Evolutionary conservation across 2,888 invertebrate species (phyloP), one percentile per base, ranked within the genome.

Genomic region (Plusia festucae): DNA sequence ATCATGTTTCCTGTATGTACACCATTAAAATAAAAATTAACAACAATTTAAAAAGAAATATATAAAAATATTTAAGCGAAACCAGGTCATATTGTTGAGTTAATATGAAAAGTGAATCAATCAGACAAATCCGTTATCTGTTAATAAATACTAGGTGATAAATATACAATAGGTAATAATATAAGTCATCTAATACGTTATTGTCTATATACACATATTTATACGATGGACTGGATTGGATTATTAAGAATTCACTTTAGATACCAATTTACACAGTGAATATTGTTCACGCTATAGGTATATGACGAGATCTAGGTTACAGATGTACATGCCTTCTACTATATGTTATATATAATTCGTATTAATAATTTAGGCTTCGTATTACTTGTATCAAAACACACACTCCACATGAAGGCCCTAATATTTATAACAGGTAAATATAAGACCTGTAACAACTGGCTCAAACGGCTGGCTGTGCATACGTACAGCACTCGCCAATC

Each of bases 141-240:
- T 81, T 81, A 72, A 82, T 78, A 82, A 77, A 78, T 65, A 70
- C 22, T 73, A 76, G 73, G 75, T 76, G 53, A 81, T 71, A 77
- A 77, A 30, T 77, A 67, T 76, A 60, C 49, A 72, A 70, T 76
- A n/a, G n/a, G n/a, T n/a, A 78, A 68, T 78, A 73, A 60, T 74
- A 70, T 56, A 81, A 79, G 53, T 80, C 82, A 74, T 79, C 76
- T 85, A 88, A 85, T 69, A 80, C 73, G 72, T 92, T 92, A 93
- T 92, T 92, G 92, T 93, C 93, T 93, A 92, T 90, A 72, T 91
- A 92, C 91, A 92, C 76, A 68, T 87, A 87, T 81, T 81, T 81
- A 85, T 85, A 86, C 70, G 73, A 88, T 88, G 88, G 89, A 90
- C 89, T 84, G 88, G 84, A 70, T 70, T 73, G 88, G 84, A 70